Evolutionary conservation across 2,113 vertebrate genomes (phyloP).

Genomic region (Machaerirhynchus nigripectus): DNA sequence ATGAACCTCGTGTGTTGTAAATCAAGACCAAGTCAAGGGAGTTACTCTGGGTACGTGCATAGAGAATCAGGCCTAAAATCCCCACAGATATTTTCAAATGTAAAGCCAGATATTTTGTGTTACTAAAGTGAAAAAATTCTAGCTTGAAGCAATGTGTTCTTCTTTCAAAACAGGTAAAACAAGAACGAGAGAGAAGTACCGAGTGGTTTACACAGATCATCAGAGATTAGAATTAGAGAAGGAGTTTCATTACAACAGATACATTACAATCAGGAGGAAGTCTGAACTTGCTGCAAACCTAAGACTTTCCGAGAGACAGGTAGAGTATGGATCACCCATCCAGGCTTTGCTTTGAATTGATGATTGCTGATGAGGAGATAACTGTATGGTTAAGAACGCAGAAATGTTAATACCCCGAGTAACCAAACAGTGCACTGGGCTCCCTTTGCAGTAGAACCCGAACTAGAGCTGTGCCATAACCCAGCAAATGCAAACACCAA

Average conservation of each 20-base stretch:
- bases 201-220: slow-evolving; percentile 95
- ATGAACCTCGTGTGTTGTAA: background rate
- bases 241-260: slow-evolving; percentile 97
- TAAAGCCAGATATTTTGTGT: slow-evolving; percentile 28
- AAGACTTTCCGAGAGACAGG: slow-evolving; percentile 96
- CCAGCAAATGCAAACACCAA: background rate
- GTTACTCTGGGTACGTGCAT: slow-evolving; percentile 22
- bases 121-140: background rate
- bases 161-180: slow-evolving; percentile 87
- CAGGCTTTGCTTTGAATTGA: background rate
- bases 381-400: background rate
- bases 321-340: slow-evolving; percentile 62
- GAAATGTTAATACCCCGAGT: background rate
- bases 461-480: background rate
- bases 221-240: slow-evolving; percentile 97
- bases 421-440: background rate
- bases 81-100: background rate
- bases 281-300: slow-evolving; percentile 92
- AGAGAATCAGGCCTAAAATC: background rate
- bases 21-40: background rate
- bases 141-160: slow-evolving; percentile 61
- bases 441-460: background rate
- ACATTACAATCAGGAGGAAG: slow-evolving; percentile 95
- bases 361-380: background rate
- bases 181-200: slow-evolving; percentile 97